phyloP scores from a whole-genome alignment of 2,797 vertebrate genomes.

The Sciaenops ocellatus region DNA sequence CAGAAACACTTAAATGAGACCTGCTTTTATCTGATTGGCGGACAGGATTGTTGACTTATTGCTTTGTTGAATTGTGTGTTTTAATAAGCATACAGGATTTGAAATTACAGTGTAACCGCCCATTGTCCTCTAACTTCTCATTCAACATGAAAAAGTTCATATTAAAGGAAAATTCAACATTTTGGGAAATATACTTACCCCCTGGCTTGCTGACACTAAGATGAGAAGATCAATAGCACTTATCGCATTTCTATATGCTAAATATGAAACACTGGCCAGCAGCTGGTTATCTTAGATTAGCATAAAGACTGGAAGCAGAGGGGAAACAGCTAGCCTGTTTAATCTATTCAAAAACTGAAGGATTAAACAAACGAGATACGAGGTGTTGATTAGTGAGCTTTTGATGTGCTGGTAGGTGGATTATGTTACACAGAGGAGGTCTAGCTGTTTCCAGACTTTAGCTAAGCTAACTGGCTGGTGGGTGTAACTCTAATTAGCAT shows the following conservation, averaged over 20 bases:
- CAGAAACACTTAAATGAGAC: background rate
- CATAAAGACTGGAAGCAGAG: background rate
- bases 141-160: background rate
- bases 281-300: background rate
- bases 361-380: background rate
- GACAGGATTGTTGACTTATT: background rate
- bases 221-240: background rate
- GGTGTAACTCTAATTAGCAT: background rate
- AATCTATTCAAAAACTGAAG: background rate
- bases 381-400: background rate
- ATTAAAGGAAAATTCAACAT: background rate
- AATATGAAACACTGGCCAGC: background rate
- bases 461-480: background rate
- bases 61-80: background rate
- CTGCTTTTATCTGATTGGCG: slow-evolving; percentile 7
- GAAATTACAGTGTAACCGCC: background rate
- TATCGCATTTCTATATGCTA: background rate
- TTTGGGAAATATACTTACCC: background rate
- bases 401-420: background rate
- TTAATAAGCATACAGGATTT: background rate
- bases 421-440: background rate
- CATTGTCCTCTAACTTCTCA: background rate
- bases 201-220: background rate
- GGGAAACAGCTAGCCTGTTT: background rate
- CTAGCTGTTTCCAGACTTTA: background rate